These are phyloP conservation scores for Hybos culiciformis DNA, from an alignment of 2,888 invertebrate genomes.

Conservation along the genomic window DNA sequence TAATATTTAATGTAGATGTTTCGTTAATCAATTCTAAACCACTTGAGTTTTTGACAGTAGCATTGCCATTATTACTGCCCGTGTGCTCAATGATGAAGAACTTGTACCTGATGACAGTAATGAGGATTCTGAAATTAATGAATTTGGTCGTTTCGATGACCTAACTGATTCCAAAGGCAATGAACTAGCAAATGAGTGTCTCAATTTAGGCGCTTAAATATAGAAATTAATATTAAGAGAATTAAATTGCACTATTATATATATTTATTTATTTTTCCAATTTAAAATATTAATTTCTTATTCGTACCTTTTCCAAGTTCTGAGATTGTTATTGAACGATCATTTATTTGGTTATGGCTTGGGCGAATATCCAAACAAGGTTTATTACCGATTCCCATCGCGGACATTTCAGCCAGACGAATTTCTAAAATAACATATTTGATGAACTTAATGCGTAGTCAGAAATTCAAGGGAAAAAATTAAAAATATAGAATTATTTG, in stretches of 20 bases:
- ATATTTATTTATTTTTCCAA: neutral
- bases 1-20: slow-evolving; percentile 34
- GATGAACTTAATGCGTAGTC: neutral
- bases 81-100: slow-evolving; percentile 54
- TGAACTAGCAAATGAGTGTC: slow-evolving; percentile 57
- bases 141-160: slow-evolving; percentile 59
- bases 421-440: slow-evolving; percentile 40
- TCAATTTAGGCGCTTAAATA: slow-evolving; percentile 49
- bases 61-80: slow-evolving; percentile 43
- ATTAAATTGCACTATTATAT: too few relatives aligned
- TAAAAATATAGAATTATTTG: too few relatives aligned
- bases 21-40: slow-evolving; percentile 33
- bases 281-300: neutral
- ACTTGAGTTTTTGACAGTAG: slow-evolving; percentile 21
- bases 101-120: slow-evolving; percentile 50
- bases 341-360: slow-evolving; percentile 69
- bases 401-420: slow-evolving; percentile 71
- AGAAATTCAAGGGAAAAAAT: too few relatives aligned
- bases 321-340: slow-evolving; percentile 62
- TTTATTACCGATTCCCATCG: slow-evolving; percentile 78
- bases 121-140: slow-evolving; percentile 63
- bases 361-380: slow-evolving; percentile 72
- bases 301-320: slow-evolving; percentile 54
- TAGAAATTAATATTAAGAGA: too few relatives aligned
- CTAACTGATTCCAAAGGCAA: slow-evolving; percentile 43